Percentiles rank a stretch among this genome's conserved stretches.
Conservation (phyloP, 2,113 vertebrate species). For the Pardalotus punctatus region DNA sequence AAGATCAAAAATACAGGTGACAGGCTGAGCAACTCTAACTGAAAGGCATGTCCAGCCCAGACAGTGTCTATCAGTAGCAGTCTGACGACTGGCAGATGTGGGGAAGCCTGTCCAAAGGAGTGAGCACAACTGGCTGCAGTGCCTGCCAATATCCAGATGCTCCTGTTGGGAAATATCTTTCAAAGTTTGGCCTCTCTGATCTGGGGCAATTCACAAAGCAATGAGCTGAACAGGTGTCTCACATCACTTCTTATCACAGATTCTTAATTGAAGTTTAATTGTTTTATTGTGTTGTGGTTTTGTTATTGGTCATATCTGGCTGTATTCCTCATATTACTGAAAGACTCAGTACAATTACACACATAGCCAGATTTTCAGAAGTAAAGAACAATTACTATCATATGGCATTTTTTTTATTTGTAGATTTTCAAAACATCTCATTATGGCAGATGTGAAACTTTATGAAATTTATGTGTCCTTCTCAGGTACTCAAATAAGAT, state of each 20-base stretch:
- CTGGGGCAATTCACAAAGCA: neutral
- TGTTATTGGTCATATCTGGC: neutral
- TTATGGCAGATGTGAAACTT: neutral
- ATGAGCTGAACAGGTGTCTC: neutral
- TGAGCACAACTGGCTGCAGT: neutral
- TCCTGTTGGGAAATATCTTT: neutral
- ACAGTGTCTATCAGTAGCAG: neutral
- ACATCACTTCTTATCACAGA: neutral
- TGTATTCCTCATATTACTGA: neutral
- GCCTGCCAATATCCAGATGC: constrained; percentile 13
- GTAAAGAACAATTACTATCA: neutral
- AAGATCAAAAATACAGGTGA: neutral
- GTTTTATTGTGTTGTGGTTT: neutral
- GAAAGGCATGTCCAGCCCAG: neutral
- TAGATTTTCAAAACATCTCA: neutral
- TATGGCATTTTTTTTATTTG: neutral
- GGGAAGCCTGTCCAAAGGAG: neutral
- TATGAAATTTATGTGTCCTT: neutral
- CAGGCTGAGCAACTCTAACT: neutral
- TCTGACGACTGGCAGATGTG: neutral
- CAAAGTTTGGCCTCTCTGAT: neutral
- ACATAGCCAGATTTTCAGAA: neutral
- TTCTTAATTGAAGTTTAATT: neutral
- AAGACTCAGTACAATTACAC: neutral
- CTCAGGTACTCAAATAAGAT: neutral